A percentile compares a stretch with the other conserved stretches of the same genome.
phyloP scores from a whole-genome alignment of 2,113 vertebrate species.

The Pongo pygmaeus region DNA sequence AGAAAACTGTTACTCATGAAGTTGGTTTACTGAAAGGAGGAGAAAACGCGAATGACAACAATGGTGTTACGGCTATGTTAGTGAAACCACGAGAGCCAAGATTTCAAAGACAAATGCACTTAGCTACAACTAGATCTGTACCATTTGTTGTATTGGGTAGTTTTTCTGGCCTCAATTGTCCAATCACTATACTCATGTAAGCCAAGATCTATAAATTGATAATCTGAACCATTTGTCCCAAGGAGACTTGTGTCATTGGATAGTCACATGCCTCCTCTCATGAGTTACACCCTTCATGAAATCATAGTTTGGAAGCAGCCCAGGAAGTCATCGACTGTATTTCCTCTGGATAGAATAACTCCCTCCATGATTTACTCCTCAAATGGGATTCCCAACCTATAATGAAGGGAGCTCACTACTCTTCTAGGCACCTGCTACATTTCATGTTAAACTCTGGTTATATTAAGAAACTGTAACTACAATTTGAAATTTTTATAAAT shows the following conservation, averaged over 20 bases:
- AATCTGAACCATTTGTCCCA: neutral
- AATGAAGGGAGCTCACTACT: neutral
- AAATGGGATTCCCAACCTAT: neutral
- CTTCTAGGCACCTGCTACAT: neutral
- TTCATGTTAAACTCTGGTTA: conserved; percentile 7
- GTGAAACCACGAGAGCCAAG: neutral
- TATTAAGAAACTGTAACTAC: neutral
- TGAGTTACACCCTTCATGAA: neutral
- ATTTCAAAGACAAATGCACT: neutral
- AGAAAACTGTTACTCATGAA: neutral
- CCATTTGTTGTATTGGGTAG: neutral
- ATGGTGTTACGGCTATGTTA: neutral
- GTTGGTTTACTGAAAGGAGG: neutral
- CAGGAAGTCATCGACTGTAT: neutral
- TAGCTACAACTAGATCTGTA: neutral
- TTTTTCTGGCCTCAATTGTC: neutral
- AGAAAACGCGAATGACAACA: neutral
- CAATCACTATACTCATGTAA: neutral
- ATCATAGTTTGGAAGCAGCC: neutral
- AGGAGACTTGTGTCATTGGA: neutral
- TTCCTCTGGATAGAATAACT: neutral
- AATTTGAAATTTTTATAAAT: neutral
- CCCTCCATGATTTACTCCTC: neutral
- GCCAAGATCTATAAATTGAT: neutral
- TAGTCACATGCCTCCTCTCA: neutral